A percentile compares a stretch with the other conserved stretches of the same genome.
Evolutionary conservation across 2,888 invertebrate species (phyloP).

Genomic region (Ganaspis brasiliensis): DNA sequence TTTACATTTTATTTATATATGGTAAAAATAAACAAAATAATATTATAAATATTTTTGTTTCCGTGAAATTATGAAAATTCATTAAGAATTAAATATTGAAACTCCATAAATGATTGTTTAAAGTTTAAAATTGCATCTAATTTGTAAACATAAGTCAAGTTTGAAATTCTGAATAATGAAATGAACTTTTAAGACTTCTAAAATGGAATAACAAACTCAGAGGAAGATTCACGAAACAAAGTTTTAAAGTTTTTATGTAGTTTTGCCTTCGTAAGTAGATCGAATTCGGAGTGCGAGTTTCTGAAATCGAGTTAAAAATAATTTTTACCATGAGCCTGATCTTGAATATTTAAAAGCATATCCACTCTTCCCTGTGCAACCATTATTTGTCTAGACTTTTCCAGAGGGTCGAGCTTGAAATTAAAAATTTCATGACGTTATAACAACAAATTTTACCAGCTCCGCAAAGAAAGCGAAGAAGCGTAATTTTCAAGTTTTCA

Average conservation of each 20-base stretch:
- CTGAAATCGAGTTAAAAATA: constrained; percentile 28
- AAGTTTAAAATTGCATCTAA: too few species aligned
- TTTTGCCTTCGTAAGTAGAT: constrained; percentile 15
- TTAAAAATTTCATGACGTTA: constrained; percentile 32
- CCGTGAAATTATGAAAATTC: too few species aligned
- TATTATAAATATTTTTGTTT: too few species aligned
- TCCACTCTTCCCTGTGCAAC: constrained; percentile 21
- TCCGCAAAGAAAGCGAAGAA: constrained; percentile 2
- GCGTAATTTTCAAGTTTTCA: constrained; percentile 24
- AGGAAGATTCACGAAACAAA: not conserved
- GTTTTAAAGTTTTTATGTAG: constrained; percentile 16
- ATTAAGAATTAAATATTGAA: too few species aligned
- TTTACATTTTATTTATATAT: too few species aligned
- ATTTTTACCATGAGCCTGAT: constrained; percentile 26
- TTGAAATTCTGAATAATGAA: too few species aligned
- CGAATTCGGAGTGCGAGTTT: not conserved
- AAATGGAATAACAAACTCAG: not conserved
- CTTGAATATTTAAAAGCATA: constrained; percentile 35
- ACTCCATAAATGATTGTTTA: too few species aligned
- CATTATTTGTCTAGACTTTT: constrained; percentile 29
- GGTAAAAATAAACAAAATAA: too few species aligned
- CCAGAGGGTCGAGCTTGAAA: constrained; percentile 13
- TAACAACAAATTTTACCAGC: constrained; percentile 20
- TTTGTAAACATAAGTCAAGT: too few species aligned
- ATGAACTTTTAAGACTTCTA: not conserved